phyloP scores from a whole-genome alignment of 2,888 invertebrate species.

The Epiblema foenella region DNA sequence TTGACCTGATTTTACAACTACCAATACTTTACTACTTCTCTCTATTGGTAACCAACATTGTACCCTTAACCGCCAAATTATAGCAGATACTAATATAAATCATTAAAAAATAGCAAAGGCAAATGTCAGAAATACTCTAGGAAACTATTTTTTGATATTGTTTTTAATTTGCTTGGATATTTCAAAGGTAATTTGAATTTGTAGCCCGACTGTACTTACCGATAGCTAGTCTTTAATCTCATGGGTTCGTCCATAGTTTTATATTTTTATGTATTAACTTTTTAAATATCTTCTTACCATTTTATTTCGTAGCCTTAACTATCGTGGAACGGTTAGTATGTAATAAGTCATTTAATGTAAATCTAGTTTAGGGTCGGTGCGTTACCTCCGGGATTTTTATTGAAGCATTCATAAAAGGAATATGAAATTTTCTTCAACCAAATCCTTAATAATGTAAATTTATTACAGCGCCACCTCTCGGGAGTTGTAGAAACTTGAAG shows the following conservation, averaged over 20 bases:
- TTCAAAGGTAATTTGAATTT: conserved; percentile 19
- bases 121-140: too few species aligned
- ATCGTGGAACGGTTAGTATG: conserved; percentile 39
- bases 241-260: conserved; percentile 59
- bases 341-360: conserved; percentile 44
- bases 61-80: too few species aligned
- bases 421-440: not conserved
- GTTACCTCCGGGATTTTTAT: conserved; percentile 27
- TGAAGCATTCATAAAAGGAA: conserved; percentile 11
- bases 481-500: not conserved
- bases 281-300: conserved; percentile 49
- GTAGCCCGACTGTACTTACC: conserved; percentile 42
- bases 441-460: not conserved
- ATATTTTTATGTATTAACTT: conserved; percentile 46
- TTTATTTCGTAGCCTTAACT: conserved; percentile 43
- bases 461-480: conserved; percentile 11
- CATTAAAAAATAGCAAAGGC: not conserved
- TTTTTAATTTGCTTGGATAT: not conserved
- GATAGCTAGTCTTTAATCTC: conserved; percentile 53
- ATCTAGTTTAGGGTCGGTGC: conserved; percentile 37
- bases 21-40: not conserved
- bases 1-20: not conserved
- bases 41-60: not conserved
- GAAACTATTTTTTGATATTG: too few species aligned
- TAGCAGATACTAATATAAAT: not conserved